Percentiles rank a stretch among this genome's conserved stretches.
Evolutionary conservation across 2,888 invertebrate genomes (phyloP).

Genomic region (Hypercompe scribonia): DNA sequence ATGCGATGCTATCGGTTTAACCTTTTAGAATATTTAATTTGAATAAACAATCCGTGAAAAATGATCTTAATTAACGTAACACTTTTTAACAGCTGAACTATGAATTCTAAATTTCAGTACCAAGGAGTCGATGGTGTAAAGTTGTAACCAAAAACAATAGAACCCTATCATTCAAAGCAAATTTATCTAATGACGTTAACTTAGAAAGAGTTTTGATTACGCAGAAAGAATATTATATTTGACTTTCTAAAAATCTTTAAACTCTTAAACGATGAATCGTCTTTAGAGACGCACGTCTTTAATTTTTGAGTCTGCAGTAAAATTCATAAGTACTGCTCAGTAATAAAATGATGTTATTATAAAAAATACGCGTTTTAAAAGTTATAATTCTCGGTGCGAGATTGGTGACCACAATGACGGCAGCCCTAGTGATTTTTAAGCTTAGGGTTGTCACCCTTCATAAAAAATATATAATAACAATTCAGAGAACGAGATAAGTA

Average conservation of each 20-base stretch:
- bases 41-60: background rate
- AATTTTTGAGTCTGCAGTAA: conserved; percentile 27
- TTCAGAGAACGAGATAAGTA: conserved; percentile 84
- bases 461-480: conserved; percentile 77
- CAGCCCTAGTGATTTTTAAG: conserved; percentile 40
- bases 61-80: conserved; percentile 4
- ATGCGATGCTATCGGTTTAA: conserved; percentile 13
- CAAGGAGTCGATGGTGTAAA: background rate
- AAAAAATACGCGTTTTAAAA: conserved; percentile 40
- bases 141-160: background rate
- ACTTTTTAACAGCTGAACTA: background rate
- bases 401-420: conserved; percentile 46
- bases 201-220: conserved; percentile 5
- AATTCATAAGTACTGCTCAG: conserved; percentile 41
- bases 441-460: conserved; percentile 69
- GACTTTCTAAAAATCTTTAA: conserved; percentile 33
- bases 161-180: conserved; percentile 8
- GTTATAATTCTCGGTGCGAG: conserved; percentile 32
- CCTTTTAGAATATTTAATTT: background rate
- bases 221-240: conserved; percentile 27
- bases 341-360: conserved; percentile 39
- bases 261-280: conserved; percentile 41
- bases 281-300: conserved; percentile 22
- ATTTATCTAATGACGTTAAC: conserved; percentile 8
- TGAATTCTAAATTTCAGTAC: background rate